These are phyloP conservation scores for Parthenolecanium corni DNA, from an alignment of 2,888 invertebrate species.

Conservation along the genomic window DNA sequence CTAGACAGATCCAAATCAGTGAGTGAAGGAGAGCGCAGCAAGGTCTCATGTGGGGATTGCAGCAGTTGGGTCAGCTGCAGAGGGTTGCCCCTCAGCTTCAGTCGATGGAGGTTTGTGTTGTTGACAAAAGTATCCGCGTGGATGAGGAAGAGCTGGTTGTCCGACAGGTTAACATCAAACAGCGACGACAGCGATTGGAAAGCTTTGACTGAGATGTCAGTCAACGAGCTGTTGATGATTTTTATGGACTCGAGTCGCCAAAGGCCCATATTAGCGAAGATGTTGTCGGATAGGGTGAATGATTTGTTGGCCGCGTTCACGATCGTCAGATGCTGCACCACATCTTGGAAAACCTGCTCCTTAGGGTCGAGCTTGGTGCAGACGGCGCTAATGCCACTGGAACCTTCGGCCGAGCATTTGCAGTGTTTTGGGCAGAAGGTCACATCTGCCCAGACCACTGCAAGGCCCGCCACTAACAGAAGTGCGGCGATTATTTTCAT, in stretches of 20 bases:
- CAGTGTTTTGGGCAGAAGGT: constrained; percentile 50
- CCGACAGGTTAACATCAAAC: constrained; percentile 56
- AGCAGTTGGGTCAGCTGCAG: constrained; percentile 42
- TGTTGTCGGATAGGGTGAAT: constrained; percentile 48
- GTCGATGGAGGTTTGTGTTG: constrained; percentile 51
- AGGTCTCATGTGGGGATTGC: constrained; percentile 38
- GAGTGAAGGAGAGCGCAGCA: constrained; percentile 50
- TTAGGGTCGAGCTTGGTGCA: constrained; percentile 57
- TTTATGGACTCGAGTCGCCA: constrained; percentile 54
- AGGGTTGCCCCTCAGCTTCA: constrained; percentile 57
- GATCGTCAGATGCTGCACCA: constrained; percentile 54
- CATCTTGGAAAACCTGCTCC: constrained; percentile 53
- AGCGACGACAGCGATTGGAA: constrained; percentile 56
- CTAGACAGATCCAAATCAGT: constrained; percentile 60
- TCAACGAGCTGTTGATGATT: constrained; percentile 57
- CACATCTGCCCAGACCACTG: neutral
- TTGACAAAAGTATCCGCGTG: constrained; percentile 58
- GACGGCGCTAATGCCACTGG: constrained; percentile 50
- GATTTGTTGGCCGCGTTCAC: constrained; percentile 48
- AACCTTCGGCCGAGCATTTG: constrained; percentile 47
- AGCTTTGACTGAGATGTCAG: constrained; percentile 53
- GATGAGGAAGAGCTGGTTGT: constrained; percentile 53
- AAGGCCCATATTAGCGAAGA: constrained; percentile 52
- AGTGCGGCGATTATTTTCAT: constrained; percentile 5
- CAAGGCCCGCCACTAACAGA: constrained; percentile 1